phyloP scores from a whole-genome alignment of 2,797 vertebrate genomes.

The Naso thynnoides region DNA sequence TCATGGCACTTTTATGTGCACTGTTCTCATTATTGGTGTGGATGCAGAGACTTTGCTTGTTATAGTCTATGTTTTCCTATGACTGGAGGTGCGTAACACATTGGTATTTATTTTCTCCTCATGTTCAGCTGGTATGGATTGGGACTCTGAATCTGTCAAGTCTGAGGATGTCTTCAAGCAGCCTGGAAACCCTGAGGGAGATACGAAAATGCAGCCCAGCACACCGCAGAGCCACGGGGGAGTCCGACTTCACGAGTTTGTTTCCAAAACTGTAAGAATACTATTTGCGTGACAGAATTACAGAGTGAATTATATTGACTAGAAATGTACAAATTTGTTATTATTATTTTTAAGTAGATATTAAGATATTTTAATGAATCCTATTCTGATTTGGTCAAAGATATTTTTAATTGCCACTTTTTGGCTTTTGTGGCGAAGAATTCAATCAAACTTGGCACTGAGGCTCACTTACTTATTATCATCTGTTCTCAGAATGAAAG shows the following conservation, averaged over 20 bases:
- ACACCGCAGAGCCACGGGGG: constrained; percentile 89
- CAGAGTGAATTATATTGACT: neutral
- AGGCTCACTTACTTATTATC: neutral
- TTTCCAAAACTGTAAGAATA: constrained; percentile 92
- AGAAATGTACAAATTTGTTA: neutral
- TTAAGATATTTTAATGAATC: too few species aligned
- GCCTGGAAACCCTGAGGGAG: constrained; percentile 70
- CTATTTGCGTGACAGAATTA: neutral
- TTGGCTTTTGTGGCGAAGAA: too few species aligned
- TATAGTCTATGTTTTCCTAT: neutral
- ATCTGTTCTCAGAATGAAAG: too few species aligned
- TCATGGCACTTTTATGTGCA: neutral
- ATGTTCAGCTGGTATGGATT: constrained; percentile 84
- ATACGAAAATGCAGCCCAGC: constrained; percentile 71
- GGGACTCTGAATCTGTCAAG: constrained; percentile 90
- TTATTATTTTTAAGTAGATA: too few species aligned
- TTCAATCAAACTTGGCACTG: neutral
- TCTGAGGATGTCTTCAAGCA: constrained; percentile 84
- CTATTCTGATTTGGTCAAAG: too few species aligned
- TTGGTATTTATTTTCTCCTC: constrained; percentile 31
- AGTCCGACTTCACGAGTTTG: constrained; percentile 92
- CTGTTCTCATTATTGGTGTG: neutral
- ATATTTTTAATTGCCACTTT: too few species aligned
- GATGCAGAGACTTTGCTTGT: neutral
- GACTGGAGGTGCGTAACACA: neutral